Evolutionary conservation across 30 jellyfish, hydroid and myxozoan species (phyloP), one percentile per base, ranked within the genome.

Genomic region (Nemopilema nomurai): DNA sequence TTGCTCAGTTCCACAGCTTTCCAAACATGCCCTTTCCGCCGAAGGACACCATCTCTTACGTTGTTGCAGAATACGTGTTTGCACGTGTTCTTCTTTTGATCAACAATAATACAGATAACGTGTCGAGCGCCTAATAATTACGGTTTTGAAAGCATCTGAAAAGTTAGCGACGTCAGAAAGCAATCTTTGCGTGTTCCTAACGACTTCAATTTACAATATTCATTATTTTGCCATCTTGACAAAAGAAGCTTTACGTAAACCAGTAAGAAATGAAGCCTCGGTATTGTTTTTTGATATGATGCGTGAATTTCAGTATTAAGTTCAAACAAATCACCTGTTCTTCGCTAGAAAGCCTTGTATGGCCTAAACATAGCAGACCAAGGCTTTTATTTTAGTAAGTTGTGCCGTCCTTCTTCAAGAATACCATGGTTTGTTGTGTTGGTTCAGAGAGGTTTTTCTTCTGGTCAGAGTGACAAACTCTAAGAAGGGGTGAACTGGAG

Each of bases 241-340:
- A 76, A 76, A 76, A 49, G 76, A 76, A 16, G 85, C 74, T 49
- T 24, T 51, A 16, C 30, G 18, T 51, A 23, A 76, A 19, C 65
- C 85, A 76, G 30, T 76, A 27, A 51, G 17, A 28, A 18, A 62
- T 23, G 29, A 76, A 23, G 72, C 72, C 33, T 76, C 18, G 19
- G 71, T 51, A 76, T 76, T 76, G 66, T 76, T 50, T 29, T n/a
- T 76, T 76, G 26, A 76, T 76, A 19, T 51, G 85, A 76, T 76
- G 85, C 74, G 51, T 25, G 76, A 50, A 51, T 49, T 76, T 57
- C n/a, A 41, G 21, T 71, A 41, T 71, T 49, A 8, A 51, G 84
- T 24, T 69, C 41, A n/a, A 25, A 69, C 63, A 28, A 28, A 57
- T 69, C 80, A 69, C 80, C 80, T 69, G 80, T 41, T 41, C 57